phyloP scores from a whole-genome alignment of 1,140 invertebrate genomes.

The Chionoecetes opilio region DNA sequence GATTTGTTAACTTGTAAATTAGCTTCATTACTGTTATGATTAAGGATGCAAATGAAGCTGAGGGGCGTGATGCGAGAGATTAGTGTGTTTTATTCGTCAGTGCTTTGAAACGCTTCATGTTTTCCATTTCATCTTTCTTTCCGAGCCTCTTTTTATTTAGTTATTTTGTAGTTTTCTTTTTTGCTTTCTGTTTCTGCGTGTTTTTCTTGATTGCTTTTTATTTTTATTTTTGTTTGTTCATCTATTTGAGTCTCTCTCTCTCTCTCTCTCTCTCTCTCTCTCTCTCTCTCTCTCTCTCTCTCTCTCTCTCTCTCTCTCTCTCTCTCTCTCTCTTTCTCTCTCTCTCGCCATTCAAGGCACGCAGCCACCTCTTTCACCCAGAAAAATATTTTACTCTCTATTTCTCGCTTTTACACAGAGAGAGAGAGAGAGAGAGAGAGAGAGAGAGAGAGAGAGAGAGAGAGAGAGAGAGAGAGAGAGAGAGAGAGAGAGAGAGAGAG shows the following conservation, averaged over 20 bases:
- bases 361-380: no score
- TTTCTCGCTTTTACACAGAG: no score
- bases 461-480: no score
- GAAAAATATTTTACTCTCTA: no score
- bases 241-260: no score
- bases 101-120: not conserved
- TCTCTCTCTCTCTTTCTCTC: no score
- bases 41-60: not conserved
- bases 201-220: not conserved
- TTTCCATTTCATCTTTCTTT: not conserved
- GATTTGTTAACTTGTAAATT: not conserved
- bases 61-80: not conserved
- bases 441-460: no score
- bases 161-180: not conserved
- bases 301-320: no score
- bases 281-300: not conserved
- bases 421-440: no score
- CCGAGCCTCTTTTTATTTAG: not conserved
- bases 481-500: no score
- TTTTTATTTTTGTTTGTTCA: not conserved
- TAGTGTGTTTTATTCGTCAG: not conserved
- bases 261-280: slow-evolving; percentile 21
- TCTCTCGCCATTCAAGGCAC: no score
- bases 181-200: not conserved
- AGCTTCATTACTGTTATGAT: slow-evolving; percentile 3